Base-by-base conservation (phyloP, 2,797 vertebrate species). In the Helarctos malayanus region DNA sequence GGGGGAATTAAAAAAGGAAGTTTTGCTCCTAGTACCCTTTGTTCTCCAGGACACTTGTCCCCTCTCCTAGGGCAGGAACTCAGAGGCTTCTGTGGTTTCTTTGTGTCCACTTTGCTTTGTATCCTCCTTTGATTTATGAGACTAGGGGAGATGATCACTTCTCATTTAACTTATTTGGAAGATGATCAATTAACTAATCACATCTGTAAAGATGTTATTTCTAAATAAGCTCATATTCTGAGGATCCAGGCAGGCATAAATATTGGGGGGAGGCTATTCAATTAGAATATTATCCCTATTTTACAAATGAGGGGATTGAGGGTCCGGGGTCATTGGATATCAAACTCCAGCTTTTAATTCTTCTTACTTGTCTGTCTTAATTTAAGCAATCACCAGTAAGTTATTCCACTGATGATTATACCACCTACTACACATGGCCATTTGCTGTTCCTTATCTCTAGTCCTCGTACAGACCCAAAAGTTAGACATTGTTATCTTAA, bases 131-230 rank as follows among this genome's bases (percentile, higher is more conserved):
- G 95, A 94, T 97, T 95, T 93, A 92, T 78, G 96, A 96, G 85
- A 54, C 85, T 1, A 18, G 49, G 65, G 54, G 78, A 91, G 56
- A 96, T 52, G n/a, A 85, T 57, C 81, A 47, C 81, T 94, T 68
- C 95, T 94, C 80, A 90, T 94, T 90, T 93, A 90, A 94, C 89
- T 96, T 89, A 88, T 78, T 96, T 82, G 90, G 94, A 95, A 96
- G 82, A 78, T 78, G 75, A 78, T 76, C 11, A 63, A 54, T 65
- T 65, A 76, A 82, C 49, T 56, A 19, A 54, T 86, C 27, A 29
- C 9, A 61, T n/a, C 27, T 71, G 3, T 3, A 47, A 83, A 95
- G 73, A 49, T 8, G 10, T 32, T 63, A 14, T 91, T 95, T 92
- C 38, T 32, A 89, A 93, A 76, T 38, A 83, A 86, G 19, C 19